A percentile compares a stretch with the other conserved stretches of the same genome.
Evolutionary conservation across 2,888 invertebrate genomes (phyloP).

Genomic region (Cataglyphis rosenhaueri): DNA sequence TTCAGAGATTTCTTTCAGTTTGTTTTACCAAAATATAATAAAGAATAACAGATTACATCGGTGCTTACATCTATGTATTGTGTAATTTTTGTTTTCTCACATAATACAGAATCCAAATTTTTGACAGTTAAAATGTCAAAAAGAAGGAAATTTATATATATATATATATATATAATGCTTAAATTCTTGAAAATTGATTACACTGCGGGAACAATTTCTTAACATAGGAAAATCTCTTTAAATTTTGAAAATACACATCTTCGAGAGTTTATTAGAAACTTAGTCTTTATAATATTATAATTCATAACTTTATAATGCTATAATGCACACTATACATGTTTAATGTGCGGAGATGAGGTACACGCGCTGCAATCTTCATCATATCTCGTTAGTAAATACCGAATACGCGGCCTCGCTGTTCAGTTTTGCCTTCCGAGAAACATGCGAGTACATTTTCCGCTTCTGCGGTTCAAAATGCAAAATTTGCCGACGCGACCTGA

Average conservation of each 20-base stretch:
- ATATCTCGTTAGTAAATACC: conserved; percentile 24
- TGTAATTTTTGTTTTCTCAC: background rate
- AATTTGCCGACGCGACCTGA: conserved; percentile 60
- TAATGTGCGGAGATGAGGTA: background rate
- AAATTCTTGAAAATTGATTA: background rate
- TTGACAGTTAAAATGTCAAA: background rate
- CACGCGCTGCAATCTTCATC: conserved; percentile 9
- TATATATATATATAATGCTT: background rate
- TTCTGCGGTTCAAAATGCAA: conserved; percentile 36
- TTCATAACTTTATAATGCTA: background rate
- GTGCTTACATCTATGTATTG: background rate
- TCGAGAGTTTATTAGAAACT: background rate
- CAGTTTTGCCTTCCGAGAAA: conserved; percentile 8
- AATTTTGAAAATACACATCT: background rate
- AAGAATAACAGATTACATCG: background rate
- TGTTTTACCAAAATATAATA: background rate
- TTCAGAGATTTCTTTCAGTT: background rate
- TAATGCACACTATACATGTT: background rate
- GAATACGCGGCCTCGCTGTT: conserved; percentile 21
- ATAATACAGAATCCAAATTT: background rate
- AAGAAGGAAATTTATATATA: background rate
- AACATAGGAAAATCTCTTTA: background rate
- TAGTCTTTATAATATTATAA: background rate
- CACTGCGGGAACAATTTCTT: background rate
- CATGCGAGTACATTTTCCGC: conserved; percentile 39